These are phyloP conservation scores for Drosophila cracens DNA, from an alignment of 2,888 invertebrate species.

Conservation along the genomic window DNA sequence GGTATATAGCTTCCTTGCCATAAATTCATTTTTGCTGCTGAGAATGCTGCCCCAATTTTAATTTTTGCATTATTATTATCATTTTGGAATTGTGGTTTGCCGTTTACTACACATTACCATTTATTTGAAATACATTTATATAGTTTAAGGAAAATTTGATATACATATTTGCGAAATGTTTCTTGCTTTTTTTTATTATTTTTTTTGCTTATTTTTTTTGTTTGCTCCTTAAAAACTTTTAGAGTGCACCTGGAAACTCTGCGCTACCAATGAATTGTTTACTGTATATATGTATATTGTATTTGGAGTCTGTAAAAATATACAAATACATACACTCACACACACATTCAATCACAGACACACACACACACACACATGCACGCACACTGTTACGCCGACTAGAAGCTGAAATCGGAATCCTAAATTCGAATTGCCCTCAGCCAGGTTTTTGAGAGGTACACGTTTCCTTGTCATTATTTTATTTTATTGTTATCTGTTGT, in stretches of 20 bases:
- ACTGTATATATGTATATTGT: slow-evolving; percentile 18
- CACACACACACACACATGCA: slow-evolving; percentile 2
- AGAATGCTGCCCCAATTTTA: slow-evolving; percentile 18
- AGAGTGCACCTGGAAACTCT: slow-evolving; percentile 7
- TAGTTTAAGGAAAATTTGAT: slow-evolving; percentile 13
- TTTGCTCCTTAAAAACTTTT: slow-evolving; percentile 29
- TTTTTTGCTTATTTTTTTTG: background rate
- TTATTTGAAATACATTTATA: slow-evolving; percentile 51
- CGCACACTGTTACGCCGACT: slow-evolving; percentile 32
- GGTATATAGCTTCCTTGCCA: slow-evolving; percentile 23
- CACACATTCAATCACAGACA: slow-evolving; percentile 4
- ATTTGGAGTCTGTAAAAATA: slow-evolving; percentile 50
- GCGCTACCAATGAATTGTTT: slow-evolving; percentile 25
- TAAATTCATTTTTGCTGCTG: slow-evolving; percentile 49
- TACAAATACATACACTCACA: slow-evolving; percentile 53
- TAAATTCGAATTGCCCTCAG: slow-evolving; percentile 55
- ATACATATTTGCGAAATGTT: slow-evolving; percentile 9
- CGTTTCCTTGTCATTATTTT: slow-evolving; percentile 74
- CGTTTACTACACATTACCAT: slow-evolving; percentile 49
- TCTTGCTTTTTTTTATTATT: background rate
- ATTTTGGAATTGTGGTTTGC: slow-evolving; percentile 13
- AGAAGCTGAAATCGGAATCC: slow-evolving; percentile 54
- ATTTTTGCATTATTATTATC: slow-evolving; percentile 2
- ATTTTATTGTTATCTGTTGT: slow-evolving; percentile 39
- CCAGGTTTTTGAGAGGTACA: slow-evolving; percentile 79